Evolutionary conservation across 1,140 invertebrate genomes (phyloP).

Genomic region (Ceratosolen fusciceps): DNA sequence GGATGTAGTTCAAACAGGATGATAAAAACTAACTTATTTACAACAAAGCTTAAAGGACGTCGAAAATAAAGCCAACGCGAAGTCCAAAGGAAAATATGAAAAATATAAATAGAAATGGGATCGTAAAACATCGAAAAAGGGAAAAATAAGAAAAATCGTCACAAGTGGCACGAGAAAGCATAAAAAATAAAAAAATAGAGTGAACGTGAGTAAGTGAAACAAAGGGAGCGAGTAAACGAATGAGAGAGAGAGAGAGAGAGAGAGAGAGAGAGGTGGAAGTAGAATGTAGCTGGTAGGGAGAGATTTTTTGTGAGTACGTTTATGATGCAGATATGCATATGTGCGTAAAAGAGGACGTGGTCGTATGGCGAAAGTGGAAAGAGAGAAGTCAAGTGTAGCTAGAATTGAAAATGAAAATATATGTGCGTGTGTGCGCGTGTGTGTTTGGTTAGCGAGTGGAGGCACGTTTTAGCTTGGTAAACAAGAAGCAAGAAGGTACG

Average conservation of each 20-base stretch:
- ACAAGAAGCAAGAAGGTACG: neutral
- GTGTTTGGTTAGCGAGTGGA: neutral
- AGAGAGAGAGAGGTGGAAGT: neutral
- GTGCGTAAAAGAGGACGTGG: neutral
- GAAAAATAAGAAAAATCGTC: slow-evolving; percentile 33
- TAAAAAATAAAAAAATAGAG: slow-evolving; percentile 2
- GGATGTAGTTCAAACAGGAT: slow-evolving; percentile 16
- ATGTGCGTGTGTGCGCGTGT: neutral
- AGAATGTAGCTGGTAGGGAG: too few relatives aligned
- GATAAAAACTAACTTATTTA: slow-evolving; percentile 46
- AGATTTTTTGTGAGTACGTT: neutral
- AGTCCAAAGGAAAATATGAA: neutral
- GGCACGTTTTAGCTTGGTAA: neutral
- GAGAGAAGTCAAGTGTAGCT: neutral
- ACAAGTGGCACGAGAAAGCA: slow-evolving; percentile 6
- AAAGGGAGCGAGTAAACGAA: neutral
- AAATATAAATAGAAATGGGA: slow-evolving; percentile 13
- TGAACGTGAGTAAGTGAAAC: neutral
- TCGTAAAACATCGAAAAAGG: slow-evolving; percentile 15
- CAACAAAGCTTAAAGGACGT: slow-evolving; percentile 25
- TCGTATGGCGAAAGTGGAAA: too few relatives aligned
- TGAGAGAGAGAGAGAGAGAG: neutral
- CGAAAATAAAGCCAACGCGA: slow-evolving; percentile 25
- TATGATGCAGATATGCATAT: neutral
- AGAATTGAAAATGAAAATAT: slow-evolving; percentile 15